Percentiles rank a stretch among this genome's conserved stretches.
Evolutionary conservation across 2,888 invertebrate species (phyloP).

Genomic region (Timandra comae): DNA sequence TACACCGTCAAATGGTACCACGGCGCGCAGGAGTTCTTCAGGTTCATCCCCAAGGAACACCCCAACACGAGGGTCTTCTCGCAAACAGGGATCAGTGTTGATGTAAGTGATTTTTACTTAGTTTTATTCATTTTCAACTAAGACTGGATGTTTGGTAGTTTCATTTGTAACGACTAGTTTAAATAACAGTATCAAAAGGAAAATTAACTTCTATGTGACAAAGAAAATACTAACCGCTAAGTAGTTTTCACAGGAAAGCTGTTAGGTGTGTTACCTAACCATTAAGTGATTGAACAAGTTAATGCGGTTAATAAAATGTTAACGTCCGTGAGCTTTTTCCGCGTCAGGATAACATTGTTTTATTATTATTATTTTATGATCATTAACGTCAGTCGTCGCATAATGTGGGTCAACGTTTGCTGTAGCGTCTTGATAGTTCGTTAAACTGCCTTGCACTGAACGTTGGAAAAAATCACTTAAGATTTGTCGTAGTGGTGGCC

Average conservation of each 20-base stretch:
- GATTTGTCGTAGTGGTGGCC: conserved; percentile 52
- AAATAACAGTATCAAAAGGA: no score
- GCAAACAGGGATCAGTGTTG: conserved; percentile 80
- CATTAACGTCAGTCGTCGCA: no score
- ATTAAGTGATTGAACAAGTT: no score
- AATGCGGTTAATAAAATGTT: no score
- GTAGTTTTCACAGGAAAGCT: no score
- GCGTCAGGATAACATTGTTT: no score
- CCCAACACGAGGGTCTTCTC: conserved; percentile 86
- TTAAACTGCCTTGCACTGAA: conserved; percentile 54
- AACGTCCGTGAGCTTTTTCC: no score
- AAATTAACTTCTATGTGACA: no score
- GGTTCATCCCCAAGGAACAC: conserved; percentile 87
- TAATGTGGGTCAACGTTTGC: conserved; percentile 55
- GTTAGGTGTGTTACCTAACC: no score
- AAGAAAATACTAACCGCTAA: no score
- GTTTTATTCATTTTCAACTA: conserved; percentile 2
- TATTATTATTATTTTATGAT: no score
- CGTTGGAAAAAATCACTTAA: conserved; percentile 67
- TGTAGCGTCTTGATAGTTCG: conserved; percentile 66
- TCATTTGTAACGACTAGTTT: background rate
- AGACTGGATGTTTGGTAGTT: background rate
- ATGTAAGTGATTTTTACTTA: conserved; percentile 75
- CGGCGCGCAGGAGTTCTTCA: conserved; percentile 85
- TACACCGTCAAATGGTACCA: conserved; percentile 92